Base-by-base conservation (phyloP, 2,797 vertebrate genomes). In the Pampus argenteus region DNA sequence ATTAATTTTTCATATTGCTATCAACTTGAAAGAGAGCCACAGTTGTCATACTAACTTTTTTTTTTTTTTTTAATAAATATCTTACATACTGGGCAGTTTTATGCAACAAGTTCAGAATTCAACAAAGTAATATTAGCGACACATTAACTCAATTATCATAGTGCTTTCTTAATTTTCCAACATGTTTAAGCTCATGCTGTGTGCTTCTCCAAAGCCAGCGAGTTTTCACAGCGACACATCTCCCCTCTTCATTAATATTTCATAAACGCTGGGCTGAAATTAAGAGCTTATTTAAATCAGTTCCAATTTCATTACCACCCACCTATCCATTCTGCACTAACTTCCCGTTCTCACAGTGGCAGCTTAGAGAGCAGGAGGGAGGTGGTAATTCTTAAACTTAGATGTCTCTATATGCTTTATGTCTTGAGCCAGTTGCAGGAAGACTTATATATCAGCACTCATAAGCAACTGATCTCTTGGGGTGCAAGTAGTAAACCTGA, bases 271-370 rank as follows among this genome's bases (percentile, higher is more conserved):
- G 82, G 69, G 71, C 84, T 91, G 90, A 91, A 93, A 94, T 93
- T 89, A 93, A 90, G 83, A 92, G 84, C 89, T 88, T 90, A 94
- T 94, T 93, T 91, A 84, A 92, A 91, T 90, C 89, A 66, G 82
- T 79, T 89, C 82, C 89, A 88, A 79, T 93, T 91, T 92, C 89
- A 92, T 92, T 91, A 92, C 89, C 88, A 86, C 87, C 89, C 85
- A 86, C 87, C 86, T 90, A 90, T 91, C 82, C 59, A 79, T 92
- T 92, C 79, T 70, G 77, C 78, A 34, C 77, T 78, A 84, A 91
- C 86, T 76, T 79, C 68, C 71, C 57, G 55, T 81, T 90, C 83
- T 83, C 79, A 56, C 83, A 76, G 75, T 81, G 74, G 84, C 78
- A 75, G 74, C 76, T 82, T 51, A 56, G 49, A 75, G 61, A 75